Percentiles rank a stretch among this genome's conserved stretches.
These are phyloP conservation scores for Actinostola sp. DNA, from an alignment of 92 coral and sea anemone genomes.

Conservation along the genomic window DNA sequence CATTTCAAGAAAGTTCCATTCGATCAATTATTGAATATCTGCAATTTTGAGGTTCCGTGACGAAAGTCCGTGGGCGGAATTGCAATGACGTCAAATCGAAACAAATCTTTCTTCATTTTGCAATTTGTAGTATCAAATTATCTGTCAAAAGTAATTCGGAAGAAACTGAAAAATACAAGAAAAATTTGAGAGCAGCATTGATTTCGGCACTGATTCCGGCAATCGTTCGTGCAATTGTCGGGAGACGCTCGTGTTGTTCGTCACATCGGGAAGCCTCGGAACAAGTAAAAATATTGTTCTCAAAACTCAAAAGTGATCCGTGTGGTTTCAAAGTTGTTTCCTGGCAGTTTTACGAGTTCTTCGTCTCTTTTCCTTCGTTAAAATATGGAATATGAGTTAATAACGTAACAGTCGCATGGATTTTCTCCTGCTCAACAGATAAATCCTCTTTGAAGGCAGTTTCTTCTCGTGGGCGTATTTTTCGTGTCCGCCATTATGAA, in stretches of 20 bases:
- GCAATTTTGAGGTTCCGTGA: not conserved
- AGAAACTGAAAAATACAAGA: not conserved
- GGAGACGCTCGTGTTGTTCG: not conserved
- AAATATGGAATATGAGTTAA: not conserved
- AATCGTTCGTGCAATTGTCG: not conserved
- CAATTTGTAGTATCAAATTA: not conserved
- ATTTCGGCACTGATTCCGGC: not conserved
- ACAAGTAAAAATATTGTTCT: slow-evolving; percentile 30
- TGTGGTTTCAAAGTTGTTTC: slow-evolving; percentile 17
- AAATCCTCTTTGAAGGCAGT: slow-evolving; percentile 14
- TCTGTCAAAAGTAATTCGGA: too few relatives aligned
- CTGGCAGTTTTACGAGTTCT: slow-evolving; percentile 14
- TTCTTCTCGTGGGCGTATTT: slow-evolving; percentile 40
- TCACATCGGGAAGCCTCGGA: slow-evolving; percentile 23
- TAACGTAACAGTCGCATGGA: not conserved
- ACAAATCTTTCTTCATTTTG: not conserved
- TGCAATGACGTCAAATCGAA: not conserved
- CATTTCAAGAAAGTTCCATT: too few relatives aligned
- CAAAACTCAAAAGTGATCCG: slow-evolving; percentile 22
- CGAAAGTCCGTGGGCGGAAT: not conserved
- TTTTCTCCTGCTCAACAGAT: slow-evolving; percentile 2
- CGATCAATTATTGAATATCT: not conserved
- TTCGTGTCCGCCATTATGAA: slow-evolving; percentile 65
- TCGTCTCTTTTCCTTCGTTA: not conserved
- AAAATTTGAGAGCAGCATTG: not conserved